A percentile compares a stretch with the other conserved stretches of the same genome.
These are phyloP conservation scores for Micoletzkya japonica DNA, from an alignment of 2,888 invertebrate species.

Conservation along the genomic window DNA sequence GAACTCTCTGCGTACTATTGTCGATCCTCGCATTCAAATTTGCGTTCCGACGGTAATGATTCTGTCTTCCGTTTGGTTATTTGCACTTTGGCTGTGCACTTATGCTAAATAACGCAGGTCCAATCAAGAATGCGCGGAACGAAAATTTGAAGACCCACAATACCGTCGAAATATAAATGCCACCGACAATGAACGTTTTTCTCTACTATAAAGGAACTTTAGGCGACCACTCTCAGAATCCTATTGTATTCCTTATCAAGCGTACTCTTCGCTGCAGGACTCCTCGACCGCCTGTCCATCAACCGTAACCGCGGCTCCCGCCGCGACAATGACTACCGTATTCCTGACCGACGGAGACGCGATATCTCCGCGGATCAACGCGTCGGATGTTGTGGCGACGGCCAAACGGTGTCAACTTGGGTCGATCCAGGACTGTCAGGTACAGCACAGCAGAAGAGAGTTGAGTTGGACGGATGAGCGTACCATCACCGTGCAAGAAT, in stretches of 20 bases:
- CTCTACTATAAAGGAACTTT: background rate
- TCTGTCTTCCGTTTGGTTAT: too few relatives aligned
- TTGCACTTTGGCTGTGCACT: too few relatives aligned
- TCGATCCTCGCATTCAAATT: too few relatives aligned
- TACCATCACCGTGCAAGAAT: too few relatives aligned
- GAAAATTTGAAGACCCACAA: too few relatives aligned
- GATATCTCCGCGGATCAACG: slow-evolving; percentile 5
- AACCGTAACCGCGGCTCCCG: background rate
- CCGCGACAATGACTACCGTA: slow-evolving; percentile 1
- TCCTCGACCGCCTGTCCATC: slow-evolving; percentile 4
- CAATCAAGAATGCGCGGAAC: too few relatives aligned
- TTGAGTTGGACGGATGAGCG: too few relatives aligned
- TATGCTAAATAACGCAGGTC: too few relatives aligned
- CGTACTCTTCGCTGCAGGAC: background rate
- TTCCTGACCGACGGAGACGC: slow-evolving; percentile 16
- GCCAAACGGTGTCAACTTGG: slow-evolving; percentile 26
- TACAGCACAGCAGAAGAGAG: background rate
- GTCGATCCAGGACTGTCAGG: slow-evolving; percentile 23
- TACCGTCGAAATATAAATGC: background rate
- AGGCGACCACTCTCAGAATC: background rate
- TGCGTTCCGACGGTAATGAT: too few relatives aligned
- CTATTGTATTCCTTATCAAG: background rate
- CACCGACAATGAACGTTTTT: background rate
- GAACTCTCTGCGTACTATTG: too few relatives aligned
- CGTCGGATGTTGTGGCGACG: background rate